Evolutionary conservation across 2,888 invertebrate genomes (phyloP).

Genomic region (Lithophane ornitopus): DNA sequence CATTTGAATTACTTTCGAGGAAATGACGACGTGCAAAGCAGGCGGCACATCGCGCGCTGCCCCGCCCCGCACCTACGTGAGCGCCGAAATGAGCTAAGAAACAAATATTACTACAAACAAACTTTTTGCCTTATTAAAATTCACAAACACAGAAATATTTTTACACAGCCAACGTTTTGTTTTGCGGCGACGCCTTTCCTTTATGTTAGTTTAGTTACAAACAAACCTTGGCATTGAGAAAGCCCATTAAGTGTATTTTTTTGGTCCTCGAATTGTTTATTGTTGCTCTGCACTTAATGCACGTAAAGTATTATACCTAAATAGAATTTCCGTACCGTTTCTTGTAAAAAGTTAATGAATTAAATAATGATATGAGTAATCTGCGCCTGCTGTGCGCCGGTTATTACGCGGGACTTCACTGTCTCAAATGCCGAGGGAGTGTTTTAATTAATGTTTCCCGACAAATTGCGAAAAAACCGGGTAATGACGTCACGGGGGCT

Average conservation of each 20-base stretch:
- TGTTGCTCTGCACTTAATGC: constrained; percentile 21
- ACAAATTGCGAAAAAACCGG: constrained; percentile 84
- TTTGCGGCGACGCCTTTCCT: constrained; percentile 37
- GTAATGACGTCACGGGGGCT: constrained; percentile 76
- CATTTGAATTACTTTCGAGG: constrained; percentile 91
- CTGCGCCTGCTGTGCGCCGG: constrained; percentile 50
- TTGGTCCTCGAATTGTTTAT: constrained; percentile 10
- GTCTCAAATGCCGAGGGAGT: constrained; percentile 82
- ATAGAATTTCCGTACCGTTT: not conserved
- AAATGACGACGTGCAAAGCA: constrained; percentile 88
- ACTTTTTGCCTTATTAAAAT: constrained; percentile 81
- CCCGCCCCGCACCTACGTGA: constrained; percentile 67
- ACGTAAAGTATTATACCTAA: constrained; percentile 38
- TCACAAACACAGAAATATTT: constrained; percentile 66
- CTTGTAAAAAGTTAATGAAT: constrained; percentile 43
- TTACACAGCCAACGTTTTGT: constrained; percentile 57
- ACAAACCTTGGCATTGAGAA: constrained; percentile 40
- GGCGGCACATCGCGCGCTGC: constrained; percentile 79
- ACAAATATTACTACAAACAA: constrained; percentile 82
- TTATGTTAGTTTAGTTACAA: constrained; percentile 14
- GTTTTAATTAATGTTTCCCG: constrained; percentile 85
- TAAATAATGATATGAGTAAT: constrained; percentile 58
- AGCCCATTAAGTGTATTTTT: constrained; percentile 17
- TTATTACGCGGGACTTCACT: constrained; percentile 71
- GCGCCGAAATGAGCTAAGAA: constrained; percentile 76